Evolutionary conservation across 2,113 vertebrate genomes (phyloP).

Genomic region (Passer domesticus): DNA sequence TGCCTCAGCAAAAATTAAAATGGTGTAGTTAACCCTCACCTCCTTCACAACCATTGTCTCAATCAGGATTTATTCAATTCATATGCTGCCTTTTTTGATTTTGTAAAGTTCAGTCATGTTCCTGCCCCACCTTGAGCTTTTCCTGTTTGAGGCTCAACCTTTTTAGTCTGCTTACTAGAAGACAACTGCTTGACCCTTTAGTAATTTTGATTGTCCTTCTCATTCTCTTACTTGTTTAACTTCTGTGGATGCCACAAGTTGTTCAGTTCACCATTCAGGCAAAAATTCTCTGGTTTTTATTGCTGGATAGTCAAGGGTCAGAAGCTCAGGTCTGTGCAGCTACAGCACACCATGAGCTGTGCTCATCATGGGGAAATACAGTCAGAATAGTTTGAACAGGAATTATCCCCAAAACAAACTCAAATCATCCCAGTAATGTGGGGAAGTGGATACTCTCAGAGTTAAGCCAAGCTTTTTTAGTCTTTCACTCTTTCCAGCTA

Average conservation of each 20-base stretch:
- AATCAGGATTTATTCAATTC: background rate
- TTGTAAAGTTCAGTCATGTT: conserved; percentile 14
- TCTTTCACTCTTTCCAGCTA: background rate
- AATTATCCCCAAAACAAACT: background rate
- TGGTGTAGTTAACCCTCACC: background rate
- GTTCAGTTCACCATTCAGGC: background rate
- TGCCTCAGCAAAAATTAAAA: background rate
- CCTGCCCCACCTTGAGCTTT: conserved; percentile 51
- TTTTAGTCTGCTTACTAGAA: background rate
- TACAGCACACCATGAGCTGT: background rate
- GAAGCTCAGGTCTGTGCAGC: background rate
- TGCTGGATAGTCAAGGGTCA: background rate
- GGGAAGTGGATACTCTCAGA: background rate
- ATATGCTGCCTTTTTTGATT: background rate
- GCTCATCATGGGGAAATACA: fast-evolving
- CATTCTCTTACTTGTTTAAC: background rate
- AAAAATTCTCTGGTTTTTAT: background rate
- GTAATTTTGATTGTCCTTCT: background rate
- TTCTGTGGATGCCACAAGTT: background rate
- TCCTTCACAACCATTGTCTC: background rate
- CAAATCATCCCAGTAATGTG: background rate
- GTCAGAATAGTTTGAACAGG: background rate
- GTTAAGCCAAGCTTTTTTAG: background rate
- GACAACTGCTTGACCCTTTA: background rate
- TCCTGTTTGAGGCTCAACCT: conserved; percentile 12